Evolutionary conservation across 1,140 invertebrate species (phyloP), one percentile per base, ranked within the genome.

Genomic region (Drosophila cardini): DNA sequence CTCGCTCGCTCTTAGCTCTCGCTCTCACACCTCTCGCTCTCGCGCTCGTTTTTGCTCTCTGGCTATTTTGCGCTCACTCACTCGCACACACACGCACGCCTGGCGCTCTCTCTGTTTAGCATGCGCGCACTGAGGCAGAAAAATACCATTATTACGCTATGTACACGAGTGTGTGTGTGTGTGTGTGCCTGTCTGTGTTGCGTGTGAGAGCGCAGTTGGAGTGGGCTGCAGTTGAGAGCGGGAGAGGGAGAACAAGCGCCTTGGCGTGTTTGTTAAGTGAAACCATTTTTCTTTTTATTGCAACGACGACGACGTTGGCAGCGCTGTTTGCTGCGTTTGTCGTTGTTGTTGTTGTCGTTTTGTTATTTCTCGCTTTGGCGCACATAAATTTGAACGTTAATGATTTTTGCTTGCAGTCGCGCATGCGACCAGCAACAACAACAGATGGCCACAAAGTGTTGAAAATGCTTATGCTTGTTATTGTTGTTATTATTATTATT

Each of bases 271-370:
- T 75, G 83, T 89, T 91, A 91, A 91, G 89, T 91, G 83, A 91
- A 91, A 90, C 87, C 83, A 90, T 90, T 89, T 90, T 87, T 90
- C 72, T 80, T 90, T 89, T 85, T 80, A 78, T 89, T 90, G 79
- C 67, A 60, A 38, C 53, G 36, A 34, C 70, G 55, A 26, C 18
- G 55, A 34, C 69, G 56, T 36, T 48, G 71, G n/a, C 64, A 8
- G 40, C 64, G 63, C 61, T 58, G 61, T 30, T 55, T 40, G 62
- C 50, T 46, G 62, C 57, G 32, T 65, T 67, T 10, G 36, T 11
- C 38, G 38, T 40, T 5, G 21, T 26, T 26, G 21, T 26, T 26
- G 21, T 40, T 40, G 38, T 40, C 85, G 67, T 78, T 89, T 89
- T 90, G 78, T 90, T 89, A 90, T 89, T 90, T 90, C 84, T 90